A percentile compares a stretch with the other conserved stretches of the same genome.
Evolutionary conservation across 2,797 vertebrate genomes (phyloP).

Genomic region (Dryobates pubescens): DNA sequence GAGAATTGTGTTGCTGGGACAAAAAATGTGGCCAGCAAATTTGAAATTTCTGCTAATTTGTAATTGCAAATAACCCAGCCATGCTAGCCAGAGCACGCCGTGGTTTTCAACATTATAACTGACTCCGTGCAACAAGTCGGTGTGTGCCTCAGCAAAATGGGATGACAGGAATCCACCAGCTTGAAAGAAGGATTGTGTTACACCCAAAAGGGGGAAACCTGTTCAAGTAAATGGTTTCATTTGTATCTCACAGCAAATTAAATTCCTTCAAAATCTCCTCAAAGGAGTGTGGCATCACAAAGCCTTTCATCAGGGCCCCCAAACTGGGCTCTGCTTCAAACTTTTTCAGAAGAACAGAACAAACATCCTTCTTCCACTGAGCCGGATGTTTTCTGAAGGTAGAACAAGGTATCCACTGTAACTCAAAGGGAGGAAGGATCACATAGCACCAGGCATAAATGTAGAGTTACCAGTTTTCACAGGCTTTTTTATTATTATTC

Average conservation of each 20-base stretch:
- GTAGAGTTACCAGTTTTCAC: slow-evolving; percentile 33
- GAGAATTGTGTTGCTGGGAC: neutral
- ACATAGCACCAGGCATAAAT: slow-evolving; percentile 32
- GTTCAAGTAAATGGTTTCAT: neutral
- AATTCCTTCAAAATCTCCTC: slow-evolving; percentile 23
- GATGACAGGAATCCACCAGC: neutral
- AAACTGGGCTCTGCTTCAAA: slow-evolving; percentile 46
- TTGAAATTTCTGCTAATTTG: neutral
- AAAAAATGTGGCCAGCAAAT: neutral
- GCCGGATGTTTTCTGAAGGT: slow-evolving; percentile 58
- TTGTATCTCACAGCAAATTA: slow-evolving; percentile 28
- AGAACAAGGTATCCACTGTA: slow-evolving; percentile 67
- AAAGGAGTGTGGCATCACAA: slow-evolving; percentile 13
- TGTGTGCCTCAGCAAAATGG: neutral
- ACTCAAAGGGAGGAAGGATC: slow-evolving; percentile 63
- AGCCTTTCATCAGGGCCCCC: slow-evolving; percentile 48
- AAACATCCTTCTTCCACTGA: slow-evolving; percentile 60
- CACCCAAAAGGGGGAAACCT: neutral
- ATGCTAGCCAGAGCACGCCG: neutral
- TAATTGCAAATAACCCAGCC: neutral
- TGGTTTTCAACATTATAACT: neutral
- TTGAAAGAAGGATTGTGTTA: neutral
- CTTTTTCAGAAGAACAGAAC: slow-evolving; percentile 57
- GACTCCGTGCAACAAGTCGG: neutral
- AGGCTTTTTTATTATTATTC: neutral